phyloP scores from a whole-genome alignment of 2,888 invertebrate genomes.

The Thereva unica region DNA sequence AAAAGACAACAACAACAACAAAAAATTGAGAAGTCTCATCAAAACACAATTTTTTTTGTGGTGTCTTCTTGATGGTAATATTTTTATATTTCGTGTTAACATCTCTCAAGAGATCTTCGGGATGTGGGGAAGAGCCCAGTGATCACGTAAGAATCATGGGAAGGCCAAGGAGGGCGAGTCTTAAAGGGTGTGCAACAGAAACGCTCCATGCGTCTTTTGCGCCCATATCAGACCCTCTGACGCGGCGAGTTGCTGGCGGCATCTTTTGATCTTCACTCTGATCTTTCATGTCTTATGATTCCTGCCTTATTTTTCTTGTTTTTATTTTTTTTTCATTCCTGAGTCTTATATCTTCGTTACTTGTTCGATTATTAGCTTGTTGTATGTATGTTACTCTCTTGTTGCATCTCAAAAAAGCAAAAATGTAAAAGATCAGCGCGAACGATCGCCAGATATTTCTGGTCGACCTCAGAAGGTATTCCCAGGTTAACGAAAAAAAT shows the following conservation, averaged over 20 bases:
- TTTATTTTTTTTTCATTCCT: slow-evolving; percentile 25
- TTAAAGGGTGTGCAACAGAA: slow-evolving; percentile 5
- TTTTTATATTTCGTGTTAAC: slow-evolving; percentile 12
- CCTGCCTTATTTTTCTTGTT: slow-evolving; percentile 28
- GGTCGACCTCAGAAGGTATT: neutral
- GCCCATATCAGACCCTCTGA: slow-evolving; percentile 37
- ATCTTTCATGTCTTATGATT: slow-evolving; percentile 36
- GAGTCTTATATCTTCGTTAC: slow-evolving; percentile 2
- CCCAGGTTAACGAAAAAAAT: slow-evolving; percentile 1
- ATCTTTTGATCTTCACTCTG: slow-evolving; percentile 39
- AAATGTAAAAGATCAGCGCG: neutral
- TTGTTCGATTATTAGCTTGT: slow-evolving; percentile 34
- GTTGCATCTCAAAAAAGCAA: slow-evolving; percentile 3
- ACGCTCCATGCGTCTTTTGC: slow-evolving; percentile 12
- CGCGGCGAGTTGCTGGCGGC: slow-evolving; percentile 40
- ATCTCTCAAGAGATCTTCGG: slow-evolving; percentile 7
- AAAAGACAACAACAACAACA: too few relatives aligned
- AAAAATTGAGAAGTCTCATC: too few relatives aligned
- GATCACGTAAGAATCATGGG: neutral
- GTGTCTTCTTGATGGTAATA: slow-evolving; percentile 2
- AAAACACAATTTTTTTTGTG: too few relatives aligned
- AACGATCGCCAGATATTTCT: slow-evolving; percentile 1
- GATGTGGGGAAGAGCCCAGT: neutral
- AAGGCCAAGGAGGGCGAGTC: slow-evolving; percentile 3
- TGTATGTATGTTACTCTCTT: neutral